Evolutionary conservation across 2,113 vertebrate species (phyloP).

Genomic region (Bagarius yarrelli): DNA sequence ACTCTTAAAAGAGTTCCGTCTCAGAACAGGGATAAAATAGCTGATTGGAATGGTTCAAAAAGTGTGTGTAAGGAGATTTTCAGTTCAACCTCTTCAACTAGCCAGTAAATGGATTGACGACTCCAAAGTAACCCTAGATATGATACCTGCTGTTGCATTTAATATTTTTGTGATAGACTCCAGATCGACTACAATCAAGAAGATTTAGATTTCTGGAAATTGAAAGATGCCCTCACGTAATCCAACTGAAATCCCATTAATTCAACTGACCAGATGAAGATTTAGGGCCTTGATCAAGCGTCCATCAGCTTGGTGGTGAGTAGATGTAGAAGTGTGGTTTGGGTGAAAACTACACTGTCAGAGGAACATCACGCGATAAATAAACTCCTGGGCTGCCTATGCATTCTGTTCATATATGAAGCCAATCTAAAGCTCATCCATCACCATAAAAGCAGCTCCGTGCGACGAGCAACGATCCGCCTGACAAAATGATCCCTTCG

Average conservation of each 20-base stretch:
- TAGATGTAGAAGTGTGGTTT: not conserved
- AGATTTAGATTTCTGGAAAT: too few relatives aligned
- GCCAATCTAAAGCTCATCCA: slow-evolving; percentile 43
- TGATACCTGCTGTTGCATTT: not conserved
- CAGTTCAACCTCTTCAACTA: not conserved
- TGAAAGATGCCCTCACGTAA: too few relatives aligned
- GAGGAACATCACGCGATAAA: not conserved
- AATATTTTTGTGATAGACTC: not conserved
- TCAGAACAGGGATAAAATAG: not conserved
- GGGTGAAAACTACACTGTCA: not conserved
- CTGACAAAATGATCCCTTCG: slow-evolving; percentile 49
- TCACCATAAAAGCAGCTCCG: slow-evolving; percentile 44
- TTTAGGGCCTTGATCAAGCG: too few relatives aligned
- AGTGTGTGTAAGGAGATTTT: not conserved
- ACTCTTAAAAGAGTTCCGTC: not conserved
- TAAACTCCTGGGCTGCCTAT: not conserved
- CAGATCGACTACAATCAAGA: not conserved
- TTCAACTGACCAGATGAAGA: not conserved
- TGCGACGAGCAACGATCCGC: slow-evolving; percentile 36
- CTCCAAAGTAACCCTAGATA: not conserved
- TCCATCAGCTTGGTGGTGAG: not conserved
- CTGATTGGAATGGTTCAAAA: not conserved
- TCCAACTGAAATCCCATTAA: too few relatives aligned
- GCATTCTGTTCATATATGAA: not conserved
- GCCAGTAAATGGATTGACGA: not conserved